Conservation (phyloP, 2,888 invertebrate species). For the Hermaeophaga mercurialis region DNA sequence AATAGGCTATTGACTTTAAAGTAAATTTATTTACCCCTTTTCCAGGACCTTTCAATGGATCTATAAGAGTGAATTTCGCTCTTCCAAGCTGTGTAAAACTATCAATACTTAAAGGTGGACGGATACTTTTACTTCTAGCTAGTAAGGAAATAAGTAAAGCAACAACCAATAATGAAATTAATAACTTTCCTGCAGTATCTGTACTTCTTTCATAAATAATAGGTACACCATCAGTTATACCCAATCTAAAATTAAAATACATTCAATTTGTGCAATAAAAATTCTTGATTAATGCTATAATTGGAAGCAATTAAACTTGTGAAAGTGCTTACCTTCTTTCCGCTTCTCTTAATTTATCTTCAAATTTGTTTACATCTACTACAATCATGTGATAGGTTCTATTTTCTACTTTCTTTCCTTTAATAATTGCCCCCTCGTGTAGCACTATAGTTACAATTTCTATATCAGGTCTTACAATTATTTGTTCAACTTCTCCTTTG, state of each 20-base stretch:
- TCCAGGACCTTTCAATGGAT: slow-evolving; percentile 81
- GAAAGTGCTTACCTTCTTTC: slow-evolving; percentile 62
- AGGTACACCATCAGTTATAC: slow-evolving; percentile 81
- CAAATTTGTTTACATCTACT: slow-evolving; percentile 83
- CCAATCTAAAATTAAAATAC: slow-evolving; percentile 59
- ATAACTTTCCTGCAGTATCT: slow-evolving; percentile 72
- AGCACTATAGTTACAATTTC: slow-evolving; percentile 85
- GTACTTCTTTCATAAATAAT: slow-evolving; percentile 83
- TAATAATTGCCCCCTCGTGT: slow-evolving; percentile 84
- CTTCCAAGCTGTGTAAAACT: slow-evolving; percentile 80
- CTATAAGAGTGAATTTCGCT: slow-evolving; percentile 90
- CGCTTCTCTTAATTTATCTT: slow-evolving; percentile 85
- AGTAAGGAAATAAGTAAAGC: slow-evolving; percentile 71
- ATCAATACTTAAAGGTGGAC: slow-evolving; percentile 74
- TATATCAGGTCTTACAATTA: slow-evolving; percentile 82
- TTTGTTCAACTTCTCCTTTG: slow-evolving; percentile 90
- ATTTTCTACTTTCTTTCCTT: slow-evolving; percentile 73
- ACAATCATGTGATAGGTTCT: slow-evolving; percentile 84
- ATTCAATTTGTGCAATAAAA: neutral
- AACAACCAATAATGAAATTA: slow-evolving; percentile 71
- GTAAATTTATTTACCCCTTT: slow-evolving; percentile 76
- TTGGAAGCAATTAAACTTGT: neutral
- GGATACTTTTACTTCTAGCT: slow-evolving; percentile 69
- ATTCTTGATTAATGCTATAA: too few relatives aligned
- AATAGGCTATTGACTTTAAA: too few relatives aligned